Conservation (phyloP, 2,888 invertebrate genomes). For the Pseudococcus jackbeardsleyi region DNA sequence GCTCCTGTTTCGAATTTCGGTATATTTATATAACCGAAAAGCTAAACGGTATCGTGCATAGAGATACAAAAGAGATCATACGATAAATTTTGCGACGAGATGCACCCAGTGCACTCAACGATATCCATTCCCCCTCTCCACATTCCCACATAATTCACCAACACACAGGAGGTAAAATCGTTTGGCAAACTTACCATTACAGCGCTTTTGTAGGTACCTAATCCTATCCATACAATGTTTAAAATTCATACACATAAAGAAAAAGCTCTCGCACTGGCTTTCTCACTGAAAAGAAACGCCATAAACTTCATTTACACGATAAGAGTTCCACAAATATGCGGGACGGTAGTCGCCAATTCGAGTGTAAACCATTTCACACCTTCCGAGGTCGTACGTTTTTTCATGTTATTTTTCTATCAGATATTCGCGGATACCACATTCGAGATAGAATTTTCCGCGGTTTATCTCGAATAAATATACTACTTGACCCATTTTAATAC, state of each 20-base stretch:
- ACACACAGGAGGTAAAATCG: background rate
- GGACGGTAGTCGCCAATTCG: background rate
- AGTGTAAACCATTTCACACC: too few species aligned
- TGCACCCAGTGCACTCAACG: too few species aligned
- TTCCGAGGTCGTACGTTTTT: too few species aligned
- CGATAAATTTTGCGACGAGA: background rate
- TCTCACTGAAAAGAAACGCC: background rate
- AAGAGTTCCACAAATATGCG: background rate
- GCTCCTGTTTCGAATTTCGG: background rate
- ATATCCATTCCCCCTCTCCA: too few species aligned
- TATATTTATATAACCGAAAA: background rate
- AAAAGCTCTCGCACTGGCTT: background rate
- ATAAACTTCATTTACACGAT: background rate
- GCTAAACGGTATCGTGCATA: background rate
- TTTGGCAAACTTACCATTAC: background rate
- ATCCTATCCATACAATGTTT: background rate
- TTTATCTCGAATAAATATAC: background rate
- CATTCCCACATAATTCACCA: too few species aligned
- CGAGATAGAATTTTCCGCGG: background rate
- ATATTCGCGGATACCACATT: too few species aligned
- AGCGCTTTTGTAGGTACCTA: background rate
- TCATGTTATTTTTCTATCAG: too few species aligned
- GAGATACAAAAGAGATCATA: background rate
- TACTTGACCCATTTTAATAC: conserved; percentile 30
- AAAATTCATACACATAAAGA: background rate